These are phyloP conservation scores for Diaphora mendica DNA, from an alignment of 2,888 invertebrate species.

Conservation along the genomic window DNA sequence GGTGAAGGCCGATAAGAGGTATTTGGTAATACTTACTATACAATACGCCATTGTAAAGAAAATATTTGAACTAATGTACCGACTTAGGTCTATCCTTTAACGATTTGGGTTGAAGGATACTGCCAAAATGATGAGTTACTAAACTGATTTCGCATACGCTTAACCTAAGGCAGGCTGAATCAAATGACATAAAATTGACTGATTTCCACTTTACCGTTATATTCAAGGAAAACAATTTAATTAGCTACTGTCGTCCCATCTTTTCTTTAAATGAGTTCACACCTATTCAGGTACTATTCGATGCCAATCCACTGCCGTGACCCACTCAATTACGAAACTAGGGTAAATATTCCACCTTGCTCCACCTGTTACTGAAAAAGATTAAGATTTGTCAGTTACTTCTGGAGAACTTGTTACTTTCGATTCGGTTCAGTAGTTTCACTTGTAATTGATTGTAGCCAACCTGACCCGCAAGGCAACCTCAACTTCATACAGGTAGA, in stretches of 20 bases:
- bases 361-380: no score
- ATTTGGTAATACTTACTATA: slow-evolving; percentile 8
- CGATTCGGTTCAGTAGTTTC: not conserved
- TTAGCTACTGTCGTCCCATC: no score
- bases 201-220: no score
- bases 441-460: not conserved
- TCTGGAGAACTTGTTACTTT: not conserved
- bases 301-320: no score
- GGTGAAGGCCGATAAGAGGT: slow-evolving; percentile 1
- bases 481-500: not conserved
- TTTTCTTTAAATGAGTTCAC: no score
- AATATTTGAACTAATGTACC: not conserved
- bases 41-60: not conserved
- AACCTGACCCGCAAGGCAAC: not conserved
- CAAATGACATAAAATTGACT: no score
- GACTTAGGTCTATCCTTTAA: not conserved
- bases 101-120: not conserved
- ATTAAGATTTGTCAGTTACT: not conserved
- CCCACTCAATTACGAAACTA: no score
- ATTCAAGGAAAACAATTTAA: no score
- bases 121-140: not conserved
- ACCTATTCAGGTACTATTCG: no score
- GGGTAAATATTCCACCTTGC: no score
- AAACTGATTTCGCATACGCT: no score
- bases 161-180: no score